Evolutionary conservation across 1,140 invertebrate genomes (phyloP).

Genomic region (Papilio dardanus): DNA sequence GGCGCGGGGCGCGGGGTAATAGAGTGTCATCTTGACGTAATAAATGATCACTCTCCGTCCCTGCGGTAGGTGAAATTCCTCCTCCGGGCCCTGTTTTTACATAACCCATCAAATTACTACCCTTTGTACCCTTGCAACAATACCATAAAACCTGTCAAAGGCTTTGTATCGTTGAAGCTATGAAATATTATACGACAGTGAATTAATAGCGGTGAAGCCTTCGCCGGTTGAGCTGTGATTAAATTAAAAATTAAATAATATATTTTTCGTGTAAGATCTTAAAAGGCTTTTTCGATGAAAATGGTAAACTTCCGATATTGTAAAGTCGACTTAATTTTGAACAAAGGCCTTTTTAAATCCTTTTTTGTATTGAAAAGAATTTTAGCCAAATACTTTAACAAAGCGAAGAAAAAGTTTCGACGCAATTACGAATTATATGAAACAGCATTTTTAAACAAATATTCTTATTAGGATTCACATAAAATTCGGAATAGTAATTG

Average conservation of each 20-base stretch:
- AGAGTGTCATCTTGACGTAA: conserved; percentile 72
- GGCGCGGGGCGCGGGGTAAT: conserved; percentile 52
- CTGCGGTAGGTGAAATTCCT: conserved; percentile 48
- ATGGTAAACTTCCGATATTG: conserved; percentile 16
- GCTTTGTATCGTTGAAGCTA: conserved; percentile 45
- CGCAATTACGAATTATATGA: not conserved
- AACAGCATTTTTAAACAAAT: not conserved
- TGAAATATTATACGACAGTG: conserved; percentile 49
- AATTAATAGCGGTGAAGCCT: conserved; percentile 46
- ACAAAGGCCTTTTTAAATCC: conserved; percentile 28
- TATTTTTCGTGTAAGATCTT: not conserved
- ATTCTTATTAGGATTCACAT: too few species aligned
- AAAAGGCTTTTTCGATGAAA: conserved; percentile 10
- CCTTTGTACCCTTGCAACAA: conserved; percentile 52
- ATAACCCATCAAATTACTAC: conserved; percentile 60
- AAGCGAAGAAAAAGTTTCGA: not conserved
- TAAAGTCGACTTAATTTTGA: conserved; percentile 18
- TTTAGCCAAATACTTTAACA: conserved; percentile 31
- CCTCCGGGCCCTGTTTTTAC: conserved; percentile 64
- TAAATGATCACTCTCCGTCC: conserved; percentile 60
- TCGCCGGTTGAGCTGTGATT: not conserved
- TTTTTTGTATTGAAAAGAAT: not conserved
- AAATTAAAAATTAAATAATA: conserved; percentile 22
- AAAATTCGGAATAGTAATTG: too few species aligned
- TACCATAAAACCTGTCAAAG: conserved; percentile 49